Conservation (phyloP, 2,113 vertebrate genomes). For the Neolamprologus falcicula region DNA sequence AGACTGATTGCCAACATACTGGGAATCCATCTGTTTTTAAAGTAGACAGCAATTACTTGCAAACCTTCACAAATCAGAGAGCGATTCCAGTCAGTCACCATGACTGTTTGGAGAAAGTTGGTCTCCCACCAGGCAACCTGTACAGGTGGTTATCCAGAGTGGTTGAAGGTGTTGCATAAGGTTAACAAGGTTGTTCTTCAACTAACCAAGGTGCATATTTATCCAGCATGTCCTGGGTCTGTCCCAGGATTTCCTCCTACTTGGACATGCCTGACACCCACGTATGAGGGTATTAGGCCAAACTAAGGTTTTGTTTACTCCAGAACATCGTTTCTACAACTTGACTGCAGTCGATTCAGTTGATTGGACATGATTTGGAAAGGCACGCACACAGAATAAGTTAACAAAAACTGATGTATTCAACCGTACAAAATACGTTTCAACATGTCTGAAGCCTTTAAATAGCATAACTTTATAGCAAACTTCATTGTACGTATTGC, state of each 20-base stretch:
- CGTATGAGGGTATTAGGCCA: neutral
- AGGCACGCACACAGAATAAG: neutral
- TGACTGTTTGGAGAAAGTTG: neutral
- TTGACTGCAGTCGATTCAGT: neutral
- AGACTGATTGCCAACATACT: neutral
- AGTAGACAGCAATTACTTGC: fast-evolving
- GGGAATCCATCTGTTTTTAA: neutral
- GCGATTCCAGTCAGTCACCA: neutral
- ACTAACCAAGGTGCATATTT: neutral
- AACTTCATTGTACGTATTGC: fast-evolving
- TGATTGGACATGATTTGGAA: neutral
- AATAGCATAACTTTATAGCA: fast-evolving
- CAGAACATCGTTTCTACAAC: neutral
- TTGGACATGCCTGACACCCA: neutral
- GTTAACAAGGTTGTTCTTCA: neutral
- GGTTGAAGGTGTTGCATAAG: neutral
- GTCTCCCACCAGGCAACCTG: neutral
- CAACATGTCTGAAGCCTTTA: neutral
- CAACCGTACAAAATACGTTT: fast-evolving
- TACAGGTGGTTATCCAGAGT: neutral
- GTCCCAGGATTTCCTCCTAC: neutral
- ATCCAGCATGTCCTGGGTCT: neutral
- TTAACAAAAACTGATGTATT: neutral
- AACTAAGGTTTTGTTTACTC: neutral
- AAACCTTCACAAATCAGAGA: neutral